Base-by-base conservation (phyloP, 2,888 invertebrate species). In the Spilarctia lutea region DNA sequence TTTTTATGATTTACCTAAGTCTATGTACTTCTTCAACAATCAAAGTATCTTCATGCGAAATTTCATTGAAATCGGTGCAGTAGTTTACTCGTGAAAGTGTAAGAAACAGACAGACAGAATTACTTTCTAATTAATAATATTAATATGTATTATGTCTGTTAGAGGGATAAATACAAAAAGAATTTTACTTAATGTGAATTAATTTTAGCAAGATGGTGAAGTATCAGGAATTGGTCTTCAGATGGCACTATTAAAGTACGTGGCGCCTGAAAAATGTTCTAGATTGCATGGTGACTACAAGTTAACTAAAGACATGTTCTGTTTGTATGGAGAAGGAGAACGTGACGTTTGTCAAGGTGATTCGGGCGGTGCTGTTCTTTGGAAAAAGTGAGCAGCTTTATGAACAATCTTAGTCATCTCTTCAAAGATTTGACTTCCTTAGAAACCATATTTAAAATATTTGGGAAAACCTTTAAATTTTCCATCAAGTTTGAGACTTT, bases 291-390 rank as follows among this genome's bases (percentile, higher is more conserved):
- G 85, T 6, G 1, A 10, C 66, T n/a, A 87, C 42, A 78, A 68
- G 1, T 69, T 94, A 2, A 86, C 90, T 1, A 42, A 78, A 0
- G 94, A 94, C 72, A 94, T 94, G 93, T 94, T 94, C 79, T 94
- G 94, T 74, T 83, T 94, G 73, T 94, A 94, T 56, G 94, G 94
- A 3, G 83, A 88, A 4, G 93, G 91, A 0, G n/a, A 33, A 8
- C 82, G 86, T 16, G 94, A 94, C 71, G 89, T 92, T 0, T 95
- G 94, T 77, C 90, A 87, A 73, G 94, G 94, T 1, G 94, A 94
- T 78, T 94, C 94, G 0, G 94, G 94, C 0, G 93, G 93, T 2
- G 92, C 91, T 1, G 91, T 94, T 1, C 63, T 91, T 16, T 94
- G 94, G 94, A 88, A 89, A 3, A 87, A 87, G 94, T 94, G 83